Evolutionary conservation across 2,797 vertebrate genomes (phyloP).

Genomic region (Sebastes dallii): DNA sequence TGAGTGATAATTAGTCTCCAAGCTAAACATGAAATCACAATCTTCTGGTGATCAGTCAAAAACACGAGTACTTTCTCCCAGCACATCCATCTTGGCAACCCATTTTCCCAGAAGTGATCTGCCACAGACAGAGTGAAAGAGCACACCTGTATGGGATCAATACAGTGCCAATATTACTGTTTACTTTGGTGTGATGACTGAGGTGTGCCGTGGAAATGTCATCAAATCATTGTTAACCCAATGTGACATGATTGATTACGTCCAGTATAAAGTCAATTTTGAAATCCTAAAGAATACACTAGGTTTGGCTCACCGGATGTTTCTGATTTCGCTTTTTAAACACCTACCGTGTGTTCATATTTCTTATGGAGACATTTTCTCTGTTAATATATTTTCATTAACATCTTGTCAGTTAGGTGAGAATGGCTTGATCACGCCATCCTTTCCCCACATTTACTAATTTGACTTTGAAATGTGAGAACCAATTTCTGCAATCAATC

Average conservation of each 20-base stretch:
- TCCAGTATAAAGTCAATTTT: neutral
- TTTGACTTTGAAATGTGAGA: conserved; percentile 50
- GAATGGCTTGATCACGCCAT: conserved; percentile 1
- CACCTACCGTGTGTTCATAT: neutral
- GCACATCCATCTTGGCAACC: neutral
- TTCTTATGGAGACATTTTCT: neutral
- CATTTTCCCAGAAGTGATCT: neutral
- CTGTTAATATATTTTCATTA: neutral
- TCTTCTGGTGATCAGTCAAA: neutral
- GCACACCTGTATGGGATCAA: neutral
- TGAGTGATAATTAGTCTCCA: neutral
- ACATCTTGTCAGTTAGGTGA: neutral
- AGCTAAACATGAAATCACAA: neutral
- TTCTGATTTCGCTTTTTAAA: neutral
- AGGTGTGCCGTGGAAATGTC: neutral
- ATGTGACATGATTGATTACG: neutral
- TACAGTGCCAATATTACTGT: conserved; percentile 2
- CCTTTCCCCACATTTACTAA: conserved; percentile 19
- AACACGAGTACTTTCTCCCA: neutral
- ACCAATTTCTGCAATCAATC: conserved; percentile 43
- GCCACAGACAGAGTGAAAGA: neutral
- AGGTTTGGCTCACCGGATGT: neutral
- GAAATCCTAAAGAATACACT: neutral
- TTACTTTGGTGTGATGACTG: conserved; percentile 18
- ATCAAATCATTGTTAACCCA: neutral